Evolutionary conservation across 2,797 vertebrate genomes (phyloP), one percentile per base, ranked within the genome.

Genomic region (Periparus ater): DNA sequence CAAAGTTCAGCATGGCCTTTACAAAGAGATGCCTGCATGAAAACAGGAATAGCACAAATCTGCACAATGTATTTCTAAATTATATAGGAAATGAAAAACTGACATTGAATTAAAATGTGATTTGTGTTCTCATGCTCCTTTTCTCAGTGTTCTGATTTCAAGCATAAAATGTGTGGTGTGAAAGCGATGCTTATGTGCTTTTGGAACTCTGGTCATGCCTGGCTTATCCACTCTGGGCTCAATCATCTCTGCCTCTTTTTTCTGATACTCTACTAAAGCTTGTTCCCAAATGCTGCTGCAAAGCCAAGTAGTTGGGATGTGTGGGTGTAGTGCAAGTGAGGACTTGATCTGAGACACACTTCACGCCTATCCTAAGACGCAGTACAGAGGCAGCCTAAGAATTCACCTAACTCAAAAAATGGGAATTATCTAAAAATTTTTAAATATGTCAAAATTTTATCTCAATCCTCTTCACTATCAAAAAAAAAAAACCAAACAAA

Each of bases 1-100:
- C n/a, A 19, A 81, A 76, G 74, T 38, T 84, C 38, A 48, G 32
- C 5, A 5, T 62, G 55, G 60, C 21, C 36, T 86, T 73, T 55
- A 5, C 1, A 1, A 70, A 48, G 18, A 75, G 36, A 34, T 60
- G 30, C 5, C 30, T 78, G 7, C 0, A 0, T 68, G 61, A 80
- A 47, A 2, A 7, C 36, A 73, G n/a, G 40, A 60, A 57, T 55
- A 70, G 17, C 25, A 42, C 17, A 51, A 45, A 91, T 57, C 32
- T 48, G 15, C 6, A 4, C 34, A 34, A 34, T 58, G 3, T 47
- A 48, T 78, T 94, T 86, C 58, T 86, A 81, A 88, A 84, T 81
- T 61, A 44, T 30, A 63, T 7, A 51, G 36, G 51, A 81, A 91
- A 62, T 27, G 2, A 62, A 95, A 85, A 63, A 30, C 18, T 60